Evolutionary conservation across 2,797 vertebrate species (phyloP).

Genomic region (Otus scops): DNA sequence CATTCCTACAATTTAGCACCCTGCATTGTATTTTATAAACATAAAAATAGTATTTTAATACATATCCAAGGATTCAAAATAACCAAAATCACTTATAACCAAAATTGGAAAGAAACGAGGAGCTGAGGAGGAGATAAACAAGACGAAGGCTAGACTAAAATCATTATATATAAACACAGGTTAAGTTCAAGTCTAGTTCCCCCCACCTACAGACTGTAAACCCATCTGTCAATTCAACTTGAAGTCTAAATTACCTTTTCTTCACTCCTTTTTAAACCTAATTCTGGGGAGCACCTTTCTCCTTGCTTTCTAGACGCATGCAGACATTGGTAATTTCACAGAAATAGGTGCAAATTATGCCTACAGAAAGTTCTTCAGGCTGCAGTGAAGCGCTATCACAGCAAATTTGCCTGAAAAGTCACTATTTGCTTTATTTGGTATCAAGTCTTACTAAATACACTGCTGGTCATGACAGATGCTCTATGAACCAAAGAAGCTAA

Average conservation of each 20-base stretch:
- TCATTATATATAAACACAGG: background rate
- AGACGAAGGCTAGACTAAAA: background rate
- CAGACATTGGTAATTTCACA: background rate
- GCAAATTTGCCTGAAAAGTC: background rate
- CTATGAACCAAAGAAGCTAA: background rate
- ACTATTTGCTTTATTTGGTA: background rate
- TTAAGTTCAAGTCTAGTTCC: slow-evolving; percentile 9
- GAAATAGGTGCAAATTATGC: background rate
- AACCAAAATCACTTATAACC: background rate
- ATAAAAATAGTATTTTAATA: slow-evolving; percentile 11
- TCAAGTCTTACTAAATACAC: background rate
- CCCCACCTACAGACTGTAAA: background rate
- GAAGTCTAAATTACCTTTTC: slow-evolving; percentile 2
- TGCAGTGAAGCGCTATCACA: background rate
- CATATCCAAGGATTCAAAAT: slow-evolving; percentile 6
- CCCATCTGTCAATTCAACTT: background rate
- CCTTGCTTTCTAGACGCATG: background rate
- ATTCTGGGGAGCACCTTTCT: background rate
- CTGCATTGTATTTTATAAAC: background rate
- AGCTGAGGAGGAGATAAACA: background rate
- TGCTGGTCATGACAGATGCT: background rate
- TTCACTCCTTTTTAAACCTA: background rate
- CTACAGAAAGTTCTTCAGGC: background rate
- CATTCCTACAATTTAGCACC: background rate
- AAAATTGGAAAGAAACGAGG: background rate